These are phyloP conservation scores for Desoria tigrina DNA, from an alignment of 2,888 invertebrate genomes.

Conservation along the genomic window DNA sequence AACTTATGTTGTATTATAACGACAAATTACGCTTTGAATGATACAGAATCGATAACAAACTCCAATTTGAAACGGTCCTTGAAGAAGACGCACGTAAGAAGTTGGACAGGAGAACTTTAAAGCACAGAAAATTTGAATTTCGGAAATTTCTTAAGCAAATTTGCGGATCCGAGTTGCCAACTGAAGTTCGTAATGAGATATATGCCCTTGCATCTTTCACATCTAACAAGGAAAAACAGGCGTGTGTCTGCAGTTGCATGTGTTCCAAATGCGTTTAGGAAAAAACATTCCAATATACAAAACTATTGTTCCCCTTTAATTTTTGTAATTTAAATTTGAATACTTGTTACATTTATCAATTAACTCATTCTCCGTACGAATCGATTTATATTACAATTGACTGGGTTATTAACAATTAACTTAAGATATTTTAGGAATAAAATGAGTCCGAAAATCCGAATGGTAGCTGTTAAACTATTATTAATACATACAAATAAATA, in stretches of 20 bases:
- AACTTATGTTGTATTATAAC: too few species aligned
- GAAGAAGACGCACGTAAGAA: slow-evolving; percentile 7
- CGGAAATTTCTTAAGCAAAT: background rate
- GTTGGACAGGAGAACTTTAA: background rate
- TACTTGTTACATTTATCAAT: too few species aligned
- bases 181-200: slow-evolving; percentile 1
- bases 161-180: background rate
- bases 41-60: slow-evolving; percentile 4
- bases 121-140: background rate
- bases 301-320: too few species aligned
- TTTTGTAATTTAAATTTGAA: too few species aligned
- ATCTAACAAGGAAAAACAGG: background rate
- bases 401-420: too few species aligned
- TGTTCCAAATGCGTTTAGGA: background rate
- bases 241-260: background rate
- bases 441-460: too few species aligned
- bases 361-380: too few species aligned
- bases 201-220: slow-evolving; percentile 9
- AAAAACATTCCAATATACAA: background rate
- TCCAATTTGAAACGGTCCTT: background rate
- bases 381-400: too few species aligned
- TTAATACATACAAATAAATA: too few species aligned
- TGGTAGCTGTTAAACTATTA: too few species aligned
- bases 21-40: too few species aligned
- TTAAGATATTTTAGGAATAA: too few species aligned